phyloP scores from a whole-genome alignment of 2,797 vertebrate genomes.

The Coranthus polyacanthus region DNA sequence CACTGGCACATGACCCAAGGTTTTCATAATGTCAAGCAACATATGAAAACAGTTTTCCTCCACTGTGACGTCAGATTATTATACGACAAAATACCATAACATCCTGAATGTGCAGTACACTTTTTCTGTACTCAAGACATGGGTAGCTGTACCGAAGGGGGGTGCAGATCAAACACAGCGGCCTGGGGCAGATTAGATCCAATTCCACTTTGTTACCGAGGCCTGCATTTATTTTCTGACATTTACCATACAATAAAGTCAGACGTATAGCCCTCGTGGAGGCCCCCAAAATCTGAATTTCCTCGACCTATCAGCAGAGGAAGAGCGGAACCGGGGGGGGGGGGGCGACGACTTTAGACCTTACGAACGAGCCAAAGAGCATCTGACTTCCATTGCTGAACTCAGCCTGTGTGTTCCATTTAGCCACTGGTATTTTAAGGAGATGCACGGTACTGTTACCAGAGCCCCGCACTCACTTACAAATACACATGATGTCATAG shows the following conservation, averaged over 20 bases:
- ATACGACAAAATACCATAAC: conserved; percentile 73
- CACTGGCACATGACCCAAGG: conserved; percentile 30
- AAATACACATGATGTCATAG: conserved; percentile 81
- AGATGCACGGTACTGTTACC: conserved; percentile 65
- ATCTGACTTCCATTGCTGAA: conserved; percentile 84
- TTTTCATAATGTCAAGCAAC: conserved; percentile 70
- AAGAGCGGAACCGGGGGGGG: conserved; percentile 34
- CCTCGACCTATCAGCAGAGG: conserved; percentile 60
- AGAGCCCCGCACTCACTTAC: conserved; percentile 66
- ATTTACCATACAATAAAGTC: conserved; percentile 77
- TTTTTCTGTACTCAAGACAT: conserved; percentile 41
- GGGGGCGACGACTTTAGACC: conserved; percentile 15
- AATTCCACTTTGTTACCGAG: conserved; percentile 81
- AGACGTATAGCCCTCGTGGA: conserved; percentile 59
- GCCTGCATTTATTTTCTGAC: conserved; percentile 81
- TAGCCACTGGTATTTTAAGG: conserved; percentile 79
- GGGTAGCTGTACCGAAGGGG: conserved; percentile 63
- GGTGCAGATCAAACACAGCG: conserved; percentile 78
- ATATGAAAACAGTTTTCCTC: conserved; percentile 77
- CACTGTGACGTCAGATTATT: conserved; percentile 79
- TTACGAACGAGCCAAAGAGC: conserved; percentile 58
- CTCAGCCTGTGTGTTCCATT: conserved; percentile 81
- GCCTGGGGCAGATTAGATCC: conserved; percentile 82
- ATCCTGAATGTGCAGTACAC: conserved; percentile 70
- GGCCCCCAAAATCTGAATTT: conserved; percentile 68